Percentiles rank a stretch among this genome's conserved stretches.
Conservation (phyloP, 1,140 invertebrate genomes). For the Macrotrachela quadricornifera region DNA sequence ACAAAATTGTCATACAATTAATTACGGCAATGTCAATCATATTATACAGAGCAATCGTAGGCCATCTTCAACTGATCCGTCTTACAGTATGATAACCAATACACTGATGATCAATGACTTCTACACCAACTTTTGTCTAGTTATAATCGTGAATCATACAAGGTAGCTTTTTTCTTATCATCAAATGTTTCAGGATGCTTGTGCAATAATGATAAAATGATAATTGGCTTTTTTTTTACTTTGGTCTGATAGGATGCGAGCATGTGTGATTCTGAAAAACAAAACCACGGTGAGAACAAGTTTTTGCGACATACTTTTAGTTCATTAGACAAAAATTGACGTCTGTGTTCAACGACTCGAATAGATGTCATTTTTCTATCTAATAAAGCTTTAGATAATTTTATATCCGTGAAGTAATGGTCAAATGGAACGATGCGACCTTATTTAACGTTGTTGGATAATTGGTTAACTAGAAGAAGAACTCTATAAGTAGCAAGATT, state of each 20-base stretch:
- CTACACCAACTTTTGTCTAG: conserved; percentile 9
- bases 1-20: neutral
- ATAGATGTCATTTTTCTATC: neutral
- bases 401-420: neutral
- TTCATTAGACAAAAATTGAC: neutral
- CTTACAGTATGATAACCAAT: conserved; percentile 9
- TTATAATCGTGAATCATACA: conserved; percentile 11
- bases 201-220: conserved; percentile 7
- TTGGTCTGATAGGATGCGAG: conserved; percentile 13
- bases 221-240: conserved; percentile 10
- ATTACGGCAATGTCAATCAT: conserved; percentile 12
- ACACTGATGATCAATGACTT: conserved; percentile 10
- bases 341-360: neutral
- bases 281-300: neutral
- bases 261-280: conserved; percentile 6
- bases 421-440: neutral
- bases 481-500: too few relatives aligned
- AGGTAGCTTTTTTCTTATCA: conserved; percentile 6
- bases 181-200: neutral
- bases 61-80: conserved; percentile 12
- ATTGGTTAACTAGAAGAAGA: too few relatives aligned
- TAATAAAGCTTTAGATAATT: neutral
- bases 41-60: conserved; percentile 12
- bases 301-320: neutral
- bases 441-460: too few relatives aligned